A percentile compares a stretch with the other conserved stretches of the same genome.
Evolutionary conservation across 2,888 invertebrate genomes (phyloP).

Genomic region (Hylaea fasciaria): DNA sequence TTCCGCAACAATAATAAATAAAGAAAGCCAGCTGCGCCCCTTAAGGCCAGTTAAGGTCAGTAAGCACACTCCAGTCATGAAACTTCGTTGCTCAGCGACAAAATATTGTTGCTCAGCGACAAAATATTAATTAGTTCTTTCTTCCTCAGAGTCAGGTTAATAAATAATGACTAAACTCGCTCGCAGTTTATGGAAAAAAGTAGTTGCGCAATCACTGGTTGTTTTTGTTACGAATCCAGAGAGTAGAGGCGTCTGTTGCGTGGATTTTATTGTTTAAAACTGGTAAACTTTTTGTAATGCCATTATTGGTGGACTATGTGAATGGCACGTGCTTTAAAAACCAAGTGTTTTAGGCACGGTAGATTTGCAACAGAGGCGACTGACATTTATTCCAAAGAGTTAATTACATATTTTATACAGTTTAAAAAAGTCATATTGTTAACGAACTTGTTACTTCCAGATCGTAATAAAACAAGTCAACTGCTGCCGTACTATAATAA

Average conservation of each 20-base stretch:
- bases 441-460: background rate
- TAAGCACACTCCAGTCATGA: background rate
- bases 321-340: too few relatives aligned
- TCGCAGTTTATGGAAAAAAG: conserved; percentile 3
- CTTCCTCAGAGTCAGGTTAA: conserved; percentile 11
- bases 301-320: too few relatives aligned
- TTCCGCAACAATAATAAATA: too few relatives aligned
- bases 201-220: background rate
- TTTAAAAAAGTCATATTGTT: too few relatives aligned
- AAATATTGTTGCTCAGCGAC: conserved; percentile 17
- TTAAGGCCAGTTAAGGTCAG: background rate
- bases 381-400: too few relatives aligned
- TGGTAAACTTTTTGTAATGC: too few relatives aligned
- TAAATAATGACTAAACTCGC: conserved; percentile 17
- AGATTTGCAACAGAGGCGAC: too few relatives aligned
- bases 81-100: conserved; percentile 9
- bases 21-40: too few relatives aligned
- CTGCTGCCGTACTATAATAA: conserved; percentile 19
- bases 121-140: conserved; percentile 31
- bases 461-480: conserved; percentile 15
- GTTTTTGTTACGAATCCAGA: background rate
- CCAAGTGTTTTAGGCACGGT: too few relatives aligned
- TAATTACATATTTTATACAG: too few relatives aligned
- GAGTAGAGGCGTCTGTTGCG: background rate
- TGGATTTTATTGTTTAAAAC: too few relatives aligned